Conservation (phyloP, 35 echinoderm and acorn worm species). For the Ophioderma brevispina region DNA sequence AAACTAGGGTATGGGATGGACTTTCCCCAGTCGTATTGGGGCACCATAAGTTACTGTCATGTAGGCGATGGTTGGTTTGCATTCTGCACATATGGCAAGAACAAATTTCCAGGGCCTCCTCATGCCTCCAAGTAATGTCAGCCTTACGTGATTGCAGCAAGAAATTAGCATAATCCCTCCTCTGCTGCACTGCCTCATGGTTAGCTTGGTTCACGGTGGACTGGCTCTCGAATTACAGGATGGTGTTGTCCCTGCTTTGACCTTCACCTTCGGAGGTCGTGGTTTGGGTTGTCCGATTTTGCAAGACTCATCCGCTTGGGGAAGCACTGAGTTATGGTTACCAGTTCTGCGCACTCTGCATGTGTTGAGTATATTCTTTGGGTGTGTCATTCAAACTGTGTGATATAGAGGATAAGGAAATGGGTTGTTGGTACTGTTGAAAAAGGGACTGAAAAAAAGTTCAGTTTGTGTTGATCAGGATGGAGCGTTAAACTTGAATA, state of each 20-base stretch:
- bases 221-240: slow-evolving; percentile 68
- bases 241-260: slow-evolving; percentile 65
- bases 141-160: slow-evolving; percentile 52
- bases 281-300: slow-evolving; percentile 54
- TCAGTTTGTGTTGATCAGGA: background rate
- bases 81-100: slow-evolving; percentile 79
- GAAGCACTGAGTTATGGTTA: slow-evolving; percentile 60
- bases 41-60: too few relatives aligned
- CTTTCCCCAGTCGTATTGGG: too few relatives aligned
- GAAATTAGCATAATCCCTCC: slow-evolving; percentile 86
- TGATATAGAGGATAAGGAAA: too few relatives aligned
- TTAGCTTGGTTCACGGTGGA: slow-evolving; percentile 55
- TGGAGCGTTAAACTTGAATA: too few relatives aligned
- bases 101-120: slow-evolving; percentile 66
- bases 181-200: slow-evolving; percentile 76
- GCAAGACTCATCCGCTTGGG: slow-evolving; percentile 63
- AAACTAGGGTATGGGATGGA: too few relatives aligned
- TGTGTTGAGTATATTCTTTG: slow-evolving; percentile 14
- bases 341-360: slow-evolving; percentile 51
- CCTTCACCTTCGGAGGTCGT: slow-evolving; percentile 67
- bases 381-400: slow-evolving; percentile 59
- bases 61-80: too few relatives aligned
- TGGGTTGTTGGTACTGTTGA: too few relatives aligned
- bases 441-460: too few relatives aligned
- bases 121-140: slow-evolving; percentile 63